A percentile compares a stretch with the other conserved stretches of the same genome.
These are phyloP conservation scores for Lota lota DNA, from an alignment of 2,113 vertebrate species.

Conservation along the genomic window DNA sequence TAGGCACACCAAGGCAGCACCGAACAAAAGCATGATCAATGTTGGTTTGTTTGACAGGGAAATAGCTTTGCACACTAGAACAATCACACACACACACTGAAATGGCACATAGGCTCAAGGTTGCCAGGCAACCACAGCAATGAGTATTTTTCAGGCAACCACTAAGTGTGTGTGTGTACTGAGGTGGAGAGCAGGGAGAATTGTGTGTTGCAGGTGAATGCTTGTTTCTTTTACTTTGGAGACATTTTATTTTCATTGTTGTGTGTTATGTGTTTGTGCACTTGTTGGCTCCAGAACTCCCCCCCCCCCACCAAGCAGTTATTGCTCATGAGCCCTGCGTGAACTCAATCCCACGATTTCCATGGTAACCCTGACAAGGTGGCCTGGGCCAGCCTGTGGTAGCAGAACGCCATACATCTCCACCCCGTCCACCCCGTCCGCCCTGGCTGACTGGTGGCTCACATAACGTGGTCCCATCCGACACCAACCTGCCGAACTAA, in stretches of 20 bases:
- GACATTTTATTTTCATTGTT: too few relatives aligned
- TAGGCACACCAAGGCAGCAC: conserved; percentile 1
- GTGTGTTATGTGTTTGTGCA: not conserved
- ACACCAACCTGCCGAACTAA: too few relatives aligned
- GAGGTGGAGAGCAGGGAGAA: too few relatives aligned
- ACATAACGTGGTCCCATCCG: not conserved
- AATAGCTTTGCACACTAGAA: conserved; percentile 23
- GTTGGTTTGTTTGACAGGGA: conserved; percentile 42
- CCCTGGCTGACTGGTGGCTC: not conserved
- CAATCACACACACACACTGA: conserved; percentile 10
- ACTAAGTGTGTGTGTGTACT: conserved; percentile 22
- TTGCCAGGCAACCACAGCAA: conserved; percentile 64
- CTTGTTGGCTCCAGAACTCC: conserved; percentile 11
- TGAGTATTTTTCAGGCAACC: conserved; percentile 54
- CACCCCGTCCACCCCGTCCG: conserved; percentile 25
- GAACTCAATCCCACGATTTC: conserved; percentile 64
- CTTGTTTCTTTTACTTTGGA: not conserved
- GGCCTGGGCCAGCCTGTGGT: conserved; percentile 36
- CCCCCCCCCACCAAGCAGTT: not conserved
- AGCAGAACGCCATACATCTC: not conserved
- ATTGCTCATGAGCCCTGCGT: conserved; percentile 48
- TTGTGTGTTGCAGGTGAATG: not conserved
- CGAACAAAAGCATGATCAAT: not conserved
- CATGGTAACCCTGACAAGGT: conserved; percentile 63
- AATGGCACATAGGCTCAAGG: conserved; percentile 43